Conservation (phyloP, 2,888 invertebrate species). For the Macrosiphum euphorbiae region DNA sequence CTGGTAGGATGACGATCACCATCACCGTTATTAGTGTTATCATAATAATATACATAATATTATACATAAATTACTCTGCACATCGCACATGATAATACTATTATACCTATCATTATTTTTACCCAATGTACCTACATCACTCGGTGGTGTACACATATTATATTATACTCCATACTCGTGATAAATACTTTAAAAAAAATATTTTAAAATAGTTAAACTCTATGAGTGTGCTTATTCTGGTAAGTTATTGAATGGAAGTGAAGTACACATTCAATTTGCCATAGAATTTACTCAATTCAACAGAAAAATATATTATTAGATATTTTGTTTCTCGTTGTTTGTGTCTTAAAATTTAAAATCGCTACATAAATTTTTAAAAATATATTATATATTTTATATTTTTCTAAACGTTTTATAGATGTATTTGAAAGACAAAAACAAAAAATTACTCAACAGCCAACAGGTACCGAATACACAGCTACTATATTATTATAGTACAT, state of each 20-base stretch:
- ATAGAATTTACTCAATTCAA: background rate
- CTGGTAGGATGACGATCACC: background rate
- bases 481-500: background rate
- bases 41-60: background rate
- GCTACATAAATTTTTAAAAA: background rate
- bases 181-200: background rate
- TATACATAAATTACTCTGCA: background rate
- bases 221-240: background rate
- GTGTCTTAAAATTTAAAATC: background rate
- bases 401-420: background rate
- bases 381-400: background rate
- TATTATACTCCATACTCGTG: background rate
- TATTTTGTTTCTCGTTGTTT: background rate
- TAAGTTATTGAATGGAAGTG: background rate
- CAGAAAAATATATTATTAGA: background rate
- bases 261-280: background rate
- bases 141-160: background rate
- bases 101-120: background rate
- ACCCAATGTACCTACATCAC: background rate
- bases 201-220: background rate
- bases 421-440: no score
- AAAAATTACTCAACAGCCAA: background rate
- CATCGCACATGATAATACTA: background rate
- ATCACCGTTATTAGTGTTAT: constrained; percentile 10
- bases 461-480: background rate